Conservation (phyloP, 2,113 vertebrate genomes). For the Dasyurus viverrinus region DNA sequence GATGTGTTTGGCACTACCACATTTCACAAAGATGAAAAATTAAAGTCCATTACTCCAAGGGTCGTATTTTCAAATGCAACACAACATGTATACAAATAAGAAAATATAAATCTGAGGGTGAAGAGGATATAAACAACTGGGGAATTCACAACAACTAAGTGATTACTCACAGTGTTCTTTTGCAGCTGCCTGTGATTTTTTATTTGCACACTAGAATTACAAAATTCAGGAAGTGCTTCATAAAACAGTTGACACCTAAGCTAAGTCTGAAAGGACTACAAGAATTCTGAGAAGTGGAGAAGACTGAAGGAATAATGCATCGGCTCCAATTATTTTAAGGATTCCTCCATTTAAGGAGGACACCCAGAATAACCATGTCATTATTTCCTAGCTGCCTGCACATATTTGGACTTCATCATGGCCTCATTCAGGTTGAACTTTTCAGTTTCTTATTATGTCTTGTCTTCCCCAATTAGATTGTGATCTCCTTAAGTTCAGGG, state of each 20-base stretch:
- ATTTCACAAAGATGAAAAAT: neutral
- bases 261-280: neutral
- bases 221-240: neutral
- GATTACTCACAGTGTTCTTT: neutral
- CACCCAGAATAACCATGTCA: no score
- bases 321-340: neutral
- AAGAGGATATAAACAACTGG: neutral
- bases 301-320: neutral
- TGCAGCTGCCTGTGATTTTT: neutral
- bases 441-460: neutral
- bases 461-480: neutral
- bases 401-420: neutral
- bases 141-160: neutral
- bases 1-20: neutral
- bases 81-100: neutral
- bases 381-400: neutral
- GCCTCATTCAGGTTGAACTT: neutral
- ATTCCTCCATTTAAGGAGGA: neutral
- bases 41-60: neutral
- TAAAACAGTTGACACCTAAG: neutral
- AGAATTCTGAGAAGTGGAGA: neutral
- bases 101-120: neutral
- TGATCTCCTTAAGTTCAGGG: neutral
- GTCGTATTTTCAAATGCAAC: neutral
- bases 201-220: neutral